Conservation (phyloP, 2,888 invertebrate species). For the Pammene fasciana region DNA sequence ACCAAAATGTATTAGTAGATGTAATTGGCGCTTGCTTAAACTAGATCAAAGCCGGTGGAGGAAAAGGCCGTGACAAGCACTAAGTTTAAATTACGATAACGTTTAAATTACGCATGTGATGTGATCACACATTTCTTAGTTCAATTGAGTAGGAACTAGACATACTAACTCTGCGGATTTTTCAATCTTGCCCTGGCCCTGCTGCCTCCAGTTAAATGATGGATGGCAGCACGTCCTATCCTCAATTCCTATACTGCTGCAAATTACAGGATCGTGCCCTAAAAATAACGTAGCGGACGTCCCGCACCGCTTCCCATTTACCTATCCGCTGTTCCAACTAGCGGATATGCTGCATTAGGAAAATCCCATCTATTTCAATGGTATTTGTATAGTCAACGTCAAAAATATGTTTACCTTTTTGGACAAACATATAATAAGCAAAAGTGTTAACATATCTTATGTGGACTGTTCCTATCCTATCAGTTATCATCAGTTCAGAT, state of each 20-base stretch:
- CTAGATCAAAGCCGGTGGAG: too few species aligned
- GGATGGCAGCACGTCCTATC: conserved; percentile 17
- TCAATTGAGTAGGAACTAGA: neutral
- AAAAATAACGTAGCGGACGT: conserved; percentile 26
- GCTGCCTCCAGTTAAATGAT: conserved; percentile 8
- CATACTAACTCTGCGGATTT: conserved; percentile 4
- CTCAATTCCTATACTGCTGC: conserved; percentile 4
- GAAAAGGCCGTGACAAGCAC: too few species aligned
- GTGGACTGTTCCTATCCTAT: too few species aligned
- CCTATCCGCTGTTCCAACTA: conserved; percentile 16
- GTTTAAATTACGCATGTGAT: too few species aligned
- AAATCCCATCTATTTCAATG: conserved; percentile 21
- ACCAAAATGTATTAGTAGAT: neutral
- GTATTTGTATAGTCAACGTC: neutral
- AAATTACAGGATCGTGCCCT: conserved; percentile 19
- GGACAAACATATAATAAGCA: too few species aligned
- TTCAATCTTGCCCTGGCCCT: neutral
- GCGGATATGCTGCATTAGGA: conserved; percentile 28
- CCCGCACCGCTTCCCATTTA: conserved; percentile 36
- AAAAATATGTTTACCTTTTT: too few species aligned
- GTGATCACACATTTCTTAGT: neutral
- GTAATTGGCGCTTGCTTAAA: neutral
- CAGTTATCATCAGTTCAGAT: too few species aligned
- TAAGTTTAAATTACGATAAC: too few species aligned
- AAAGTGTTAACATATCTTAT: too few species aligned